Base-by-base conservation (phyloP, 2,888 invertebrate species). In the Cheilosia vulpina region DNA sequence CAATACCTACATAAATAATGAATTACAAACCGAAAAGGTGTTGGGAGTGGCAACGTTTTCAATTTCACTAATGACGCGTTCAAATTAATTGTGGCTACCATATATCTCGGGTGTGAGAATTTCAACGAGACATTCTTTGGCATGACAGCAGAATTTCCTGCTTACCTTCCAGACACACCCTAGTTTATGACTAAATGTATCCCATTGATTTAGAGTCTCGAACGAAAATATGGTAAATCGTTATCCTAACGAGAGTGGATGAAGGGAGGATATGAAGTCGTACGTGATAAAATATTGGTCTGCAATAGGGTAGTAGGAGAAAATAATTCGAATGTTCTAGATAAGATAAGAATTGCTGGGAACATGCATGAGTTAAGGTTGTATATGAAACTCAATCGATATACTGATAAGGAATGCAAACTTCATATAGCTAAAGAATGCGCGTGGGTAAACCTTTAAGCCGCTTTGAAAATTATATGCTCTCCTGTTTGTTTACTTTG, bases 41-140 rank as follows among this genome's bases (percentile, higher is more conserved):
- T 43, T 53, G 45, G 73, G 73, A 53, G 73, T 52, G 72, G 41
- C 60, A 13, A n/a, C n/a, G 50, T 15, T 45, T 63, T 73, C 53
- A 41, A 62, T 73, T 73, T 62, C 62, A 43, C 62, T 62, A 73
- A 63, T 31, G 43, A 53, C 62, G 9, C 27, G 53, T 53, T 62
- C 53, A 62, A 73, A 38, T 58, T 3, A 57, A 38, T 19, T 41
- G 31, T 50, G 34, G 4, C 38, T 9, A 11, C n/a, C 17, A 27
- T 4, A 11, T 17, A 9, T 27, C 4, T 13, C 2, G 21, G 17
- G 17, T 63, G 19, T 31, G 19, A n/a, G 31, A 50, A 47, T 34
- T 45, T 27, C 5, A 15, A 34, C 27, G 7, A n/a, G 15, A 13
- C 24, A 24, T 27, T 50, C n/a, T 19, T 19, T 7, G 13, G n/a